Conservation (phyloP, 2,113 vertebrate species). For the Rallus limicola region DNA sequence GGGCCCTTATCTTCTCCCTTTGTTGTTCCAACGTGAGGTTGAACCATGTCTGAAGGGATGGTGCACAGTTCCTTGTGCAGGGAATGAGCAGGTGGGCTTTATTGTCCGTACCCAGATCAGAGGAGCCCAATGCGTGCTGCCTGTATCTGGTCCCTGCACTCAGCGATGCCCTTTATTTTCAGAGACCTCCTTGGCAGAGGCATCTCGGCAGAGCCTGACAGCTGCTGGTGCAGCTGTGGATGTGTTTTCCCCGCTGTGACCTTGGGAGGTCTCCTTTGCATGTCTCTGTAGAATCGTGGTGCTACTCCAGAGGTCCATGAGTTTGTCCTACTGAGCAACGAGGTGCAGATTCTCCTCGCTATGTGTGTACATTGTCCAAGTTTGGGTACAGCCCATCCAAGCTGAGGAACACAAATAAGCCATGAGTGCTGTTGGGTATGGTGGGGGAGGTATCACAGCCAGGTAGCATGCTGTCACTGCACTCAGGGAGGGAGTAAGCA, state of each 20-base stretch:
- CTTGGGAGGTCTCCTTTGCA: background rate
- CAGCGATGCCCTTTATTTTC: background rate
- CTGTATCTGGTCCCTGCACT: background rate
- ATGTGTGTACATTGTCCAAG: fast-evolving
- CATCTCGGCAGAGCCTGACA: background rate
- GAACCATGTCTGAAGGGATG: background rate
- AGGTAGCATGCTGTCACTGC: background rate
- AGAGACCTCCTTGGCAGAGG: background rate
- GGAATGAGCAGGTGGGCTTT: background rate
- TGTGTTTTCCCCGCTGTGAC: background rate
- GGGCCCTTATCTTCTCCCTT: background rate
- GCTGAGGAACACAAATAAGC: background rate
- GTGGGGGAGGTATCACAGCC: background rate
- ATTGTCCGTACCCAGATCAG: background rate
- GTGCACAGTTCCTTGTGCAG: background rate
- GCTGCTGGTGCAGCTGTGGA: conserved; percentile 11
- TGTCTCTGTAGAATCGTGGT: background rate
- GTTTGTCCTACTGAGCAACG: background rate
- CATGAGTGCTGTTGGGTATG: background rate
- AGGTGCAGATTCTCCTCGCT: background rate
- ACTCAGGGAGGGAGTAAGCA: background rate
- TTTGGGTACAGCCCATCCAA: background rate
- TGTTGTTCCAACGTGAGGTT: background rate
- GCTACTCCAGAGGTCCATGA: background rate
- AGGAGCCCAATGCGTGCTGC: background rate